Evolutionary conservation across 1,140 invertebrate genomes (phyloP).

Genomic region (Ruditapes philippinarum): DNA sequence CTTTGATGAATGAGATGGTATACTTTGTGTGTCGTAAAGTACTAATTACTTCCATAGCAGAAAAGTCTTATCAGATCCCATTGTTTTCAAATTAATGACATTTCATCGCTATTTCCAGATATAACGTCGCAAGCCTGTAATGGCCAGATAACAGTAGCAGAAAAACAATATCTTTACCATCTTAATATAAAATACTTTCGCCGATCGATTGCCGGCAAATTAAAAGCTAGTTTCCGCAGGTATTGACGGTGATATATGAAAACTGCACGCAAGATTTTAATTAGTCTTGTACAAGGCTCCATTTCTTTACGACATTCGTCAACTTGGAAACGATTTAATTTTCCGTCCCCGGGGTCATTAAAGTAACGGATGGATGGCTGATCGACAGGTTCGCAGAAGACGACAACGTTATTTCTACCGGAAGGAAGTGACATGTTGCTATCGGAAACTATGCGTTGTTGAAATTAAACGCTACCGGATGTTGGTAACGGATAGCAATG

Average conservation of each 20-base stretch:
- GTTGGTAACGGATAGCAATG: neutral
- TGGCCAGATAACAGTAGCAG: constrained; percentile 22
- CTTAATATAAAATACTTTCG: constrained; percentile 54
- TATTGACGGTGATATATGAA: neutral
- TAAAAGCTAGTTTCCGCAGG: constrained; percentile 52
- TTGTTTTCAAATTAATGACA: constrained; percentile 56
- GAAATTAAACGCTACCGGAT: constrained; percentile 54
- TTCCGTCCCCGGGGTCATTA: constrained; percentile 55
- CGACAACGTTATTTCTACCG: constrained; percentile 3
- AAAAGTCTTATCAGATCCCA: constrained; percentile 6
- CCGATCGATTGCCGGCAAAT: constrained; percentile 57
- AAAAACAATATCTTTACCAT: constrained; percentile 41
- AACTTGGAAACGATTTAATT: constrained; percentile 61
- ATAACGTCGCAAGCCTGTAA: neutral
- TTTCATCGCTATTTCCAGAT: constrained; percentile 2
- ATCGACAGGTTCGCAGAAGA: neutral
- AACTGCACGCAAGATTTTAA: constrained; percentile 62
- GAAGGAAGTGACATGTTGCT: constrained; percentile 57
- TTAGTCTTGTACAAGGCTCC: constrained; percentile 5
- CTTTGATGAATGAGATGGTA: constrained; percentile 33
- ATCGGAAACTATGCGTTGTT: constrained; percentile 62
- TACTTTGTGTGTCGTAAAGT: constrained; percentile 35
- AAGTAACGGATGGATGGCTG: constrained; percentile 48
- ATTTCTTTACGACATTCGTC: constrained; percentile 40
- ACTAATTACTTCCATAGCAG: constrained; percentile 37